Conservation (phyloP, 2,113 vertebrate species). For the Heteronetta atricapilla region DNA sequence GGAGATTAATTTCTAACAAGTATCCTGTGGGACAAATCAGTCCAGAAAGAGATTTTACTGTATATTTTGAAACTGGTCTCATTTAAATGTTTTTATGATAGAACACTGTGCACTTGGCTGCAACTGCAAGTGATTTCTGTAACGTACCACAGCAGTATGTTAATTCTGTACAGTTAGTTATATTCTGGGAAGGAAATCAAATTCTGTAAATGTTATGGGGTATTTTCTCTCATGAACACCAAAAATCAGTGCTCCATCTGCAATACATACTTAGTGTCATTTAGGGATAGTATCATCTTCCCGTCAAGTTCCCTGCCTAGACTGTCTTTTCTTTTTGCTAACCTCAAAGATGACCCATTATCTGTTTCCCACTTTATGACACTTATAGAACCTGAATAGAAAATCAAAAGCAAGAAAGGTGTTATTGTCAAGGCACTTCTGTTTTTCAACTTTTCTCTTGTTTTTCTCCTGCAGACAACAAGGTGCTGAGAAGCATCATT, state of each 20-base stretch:
- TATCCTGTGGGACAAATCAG: not conserved
- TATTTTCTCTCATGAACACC: conserved; percentile 29
- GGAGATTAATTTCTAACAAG: conserved; percentile 28
- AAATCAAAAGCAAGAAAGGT: conserved; percentile 59
- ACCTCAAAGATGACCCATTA: conserved; percentile 43
- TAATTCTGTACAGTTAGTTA: conserved; percentile 61
- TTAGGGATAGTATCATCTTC: conserved; percentile 47
- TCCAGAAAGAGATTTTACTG: conserved; percentile 24
- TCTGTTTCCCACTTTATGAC: conserved; percentile 40
- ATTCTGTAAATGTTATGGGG: conserved; percentile 29
- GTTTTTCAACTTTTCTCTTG: conserved; percentile 18
- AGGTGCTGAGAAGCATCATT: conserved; percentile 8
- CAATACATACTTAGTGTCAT: not conserved
- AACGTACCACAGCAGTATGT: conserved; percentile 34
- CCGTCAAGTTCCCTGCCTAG: conserved; percentile 21
- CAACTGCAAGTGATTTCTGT: conserved; percentile 43
- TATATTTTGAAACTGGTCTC: conserved; percentile 40
- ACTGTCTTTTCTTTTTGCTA: conserved; percentile 46
- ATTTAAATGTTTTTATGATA: conserved; percentile 51
- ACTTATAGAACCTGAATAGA: conserved; percentile 8
- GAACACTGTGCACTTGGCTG: conserved; percentile 43
- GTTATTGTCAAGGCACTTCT: conserved; percentile 1
- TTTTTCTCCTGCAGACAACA: conserved; percentile 1
- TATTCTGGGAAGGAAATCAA: conserved; percentile 65
- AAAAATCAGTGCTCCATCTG: not conserved